Evolutionary conservation across 2,113 vertebrate genomes (phyloP), one percentile per base, ranked within the genome.

Genomic region (Acinonyx jubatus): DNA sequence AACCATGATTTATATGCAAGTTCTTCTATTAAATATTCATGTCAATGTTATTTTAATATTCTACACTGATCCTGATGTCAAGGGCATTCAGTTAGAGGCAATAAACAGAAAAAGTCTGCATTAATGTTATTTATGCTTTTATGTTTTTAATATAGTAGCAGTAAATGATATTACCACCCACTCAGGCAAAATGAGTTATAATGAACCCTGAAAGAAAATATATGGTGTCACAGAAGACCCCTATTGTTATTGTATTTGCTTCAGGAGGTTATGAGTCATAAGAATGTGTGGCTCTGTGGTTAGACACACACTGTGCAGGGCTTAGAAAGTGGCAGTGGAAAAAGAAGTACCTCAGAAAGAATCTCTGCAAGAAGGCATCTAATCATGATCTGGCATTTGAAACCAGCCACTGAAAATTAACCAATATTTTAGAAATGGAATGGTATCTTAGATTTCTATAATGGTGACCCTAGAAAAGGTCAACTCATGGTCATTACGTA

Each of bases 21-120:
- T 89, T 71, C n/a, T 81, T 83, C 19, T 27, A 93, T 95, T 97
- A 94, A 98, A 97, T 86, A 98, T 85, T 66, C 83, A 76, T 57
- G 73, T 85, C 41, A 92, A 86, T 82, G 33, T 76, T 97, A 94
- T 79, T 97, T 97, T 93, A 96, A 83, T 92, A 91, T 90, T 92
- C 91, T 74, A 97, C 23, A 66, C 27, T 21, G 45, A 94, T 65
- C 23, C 38, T 1, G 29, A 93, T 92, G 66, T 95, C 52, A 45
- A 8, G 33, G 18, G 19, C 87, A 96, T 91, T 85, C 48, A 90
- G 57, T 85, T 61, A 94, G 45, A 96, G 68, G 87, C 27, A 3
- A 92, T 82, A 36, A 92, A 12, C 84, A 97, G 78, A 80, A 89
- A 69, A 92, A 94, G 91, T 5, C 29, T 95, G 15, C 36, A 45